Base-by-base conservation (phyloP, 35 echinoderm and acorn worm genomes). In the Hemicentrotus pulcherrimus region DNA sequence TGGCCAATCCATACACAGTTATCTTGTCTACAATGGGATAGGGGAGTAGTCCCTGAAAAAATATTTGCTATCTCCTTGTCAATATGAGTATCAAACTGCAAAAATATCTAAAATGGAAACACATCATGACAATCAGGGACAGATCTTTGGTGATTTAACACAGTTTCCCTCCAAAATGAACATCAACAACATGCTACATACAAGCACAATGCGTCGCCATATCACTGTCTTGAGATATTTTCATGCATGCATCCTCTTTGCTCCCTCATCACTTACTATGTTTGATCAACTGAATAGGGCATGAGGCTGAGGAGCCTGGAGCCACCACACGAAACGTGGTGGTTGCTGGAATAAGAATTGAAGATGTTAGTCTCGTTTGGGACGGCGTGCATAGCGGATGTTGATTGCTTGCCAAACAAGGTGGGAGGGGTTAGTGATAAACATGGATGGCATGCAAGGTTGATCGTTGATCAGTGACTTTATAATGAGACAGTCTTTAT, bases 221-320 rank as follows among this genome's bases (percentile, higher is more conserved):
- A 78, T 78, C 18, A 78, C 7, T 78, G 19, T 78, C 65, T 78
- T n/a, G 28, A 78, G 35, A 41, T 3, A 78, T 24, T 2, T 78
- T 78, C 65, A 55, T 78, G 65, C 65, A 78, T 78, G 65, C 65
- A 78, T 15, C 7, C 19, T 78, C 65, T 78, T 59, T n/a, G 19
- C 65, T 78, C 65, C 28, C 65, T 78, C 31, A 2, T 86, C 28
- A 93, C 91, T 93, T 93, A 93, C 91, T 93, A 31, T 93, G 50
- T 58, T 93, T 93, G 47, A 93, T 48, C 46, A 93, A 93, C 91
- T 93, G 91, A 50, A 93, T 93, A 47, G 91, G 91, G 48, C 88
- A 45, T 28, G 91, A 52, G 48, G 91, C 91, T 31, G 91, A 50
- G 46, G 91, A 31, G 46, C 91, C 91, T 58, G 91, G 46, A 47